Percentiles rank a stretch among this genome's conserved stretches.
These are phyloP conservation scores for Streptopelia turtur DNA, from an alignment of 2,797 vertebrate species.

Conservation along the genomic window DNA sequence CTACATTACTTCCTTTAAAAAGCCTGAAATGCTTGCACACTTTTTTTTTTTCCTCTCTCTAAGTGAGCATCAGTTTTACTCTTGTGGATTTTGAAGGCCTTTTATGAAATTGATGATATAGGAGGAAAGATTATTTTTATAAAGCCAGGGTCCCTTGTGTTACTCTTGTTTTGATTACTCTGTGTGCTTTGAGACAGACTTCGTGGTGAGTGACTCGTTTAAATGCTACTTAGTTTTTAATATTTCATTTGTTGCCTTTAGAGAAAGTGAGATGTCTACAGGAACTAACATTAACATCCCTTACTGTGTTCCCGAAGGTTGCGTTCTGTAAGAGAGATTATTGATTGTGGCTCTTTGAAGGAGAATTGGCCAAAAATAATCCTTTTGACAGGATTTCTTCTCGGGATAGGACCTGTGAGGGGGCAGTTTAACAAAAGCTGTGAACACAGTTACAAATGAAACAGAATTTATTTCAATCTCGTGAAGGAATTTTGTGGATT, in stretches of 20 bases:
- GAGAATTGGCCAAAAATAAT: conserved; percentile 61
- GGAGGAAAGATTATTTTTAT: conserved; percentile 61
- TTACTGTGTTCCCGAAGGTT: conserved; percentile 37
- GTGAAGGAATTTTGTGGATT: conserved; percentile 32
- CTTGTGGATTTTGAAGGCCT: conserved; percentile 55
- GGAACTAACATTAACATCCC: conserved; percentile 33
- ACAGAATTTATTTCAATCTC: conserved; percentile 52
- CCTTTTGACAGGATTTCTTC: conserved; percentile 50
- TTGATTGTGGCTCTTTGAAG: conserved; percentile 59
- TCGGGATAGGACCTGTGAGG: conserved; percentile 32
- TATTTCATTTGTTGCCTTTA: conserved; percentile 66
- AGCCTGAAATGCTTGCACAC: not conserved
- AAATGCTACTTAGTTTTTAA: conserved; percentile 53
- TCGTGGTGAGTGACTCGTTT: conserved; percentile 58
- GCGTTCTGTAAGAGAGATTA: conserved; percentile 46
- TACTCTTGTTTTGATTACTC: conserved; percentile 60
- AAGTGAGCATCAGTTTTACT: conserved; percentile 42
- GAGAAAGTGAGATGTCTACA: conserved; percentile 50
- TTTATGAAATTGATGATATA: conserved; percentile 65
- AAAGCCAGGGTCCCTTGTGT: conserved; percentile 53
- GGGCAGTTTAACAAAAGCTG: conserved; percentile 48
- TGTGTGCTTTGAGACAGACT: conserved; percentile 47
- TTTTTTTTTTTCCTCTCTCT: not conserved
- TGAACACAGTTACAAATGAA: conserved; percentile 42
- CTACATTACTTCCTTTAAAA: conserved; percentile 42